Evolutionary conservation across 2,888 invertebrate species (phyloP).

Genomic region (Schizaphis graminum): DNA sequence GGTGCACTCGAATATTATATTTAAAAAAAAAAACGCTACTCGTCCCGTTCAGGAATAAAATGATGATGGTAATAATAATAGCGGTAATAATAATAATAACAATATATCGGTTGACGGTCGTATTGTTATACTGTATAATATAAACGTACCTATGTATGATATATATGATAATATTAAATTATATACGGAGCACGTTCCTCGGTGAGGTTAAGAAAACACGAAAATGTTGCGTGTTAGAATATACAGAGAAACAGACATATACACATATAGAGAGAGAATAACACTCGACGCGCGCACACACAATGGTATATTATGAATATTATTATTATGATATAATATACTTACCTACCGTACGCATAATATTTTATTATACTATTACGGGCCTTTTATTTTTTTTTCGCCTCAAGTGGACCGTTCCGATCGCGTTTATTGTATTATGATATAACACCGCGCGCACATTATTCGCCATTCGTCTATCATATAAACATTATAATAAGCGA

Average conservation of each 20-base stretch:
- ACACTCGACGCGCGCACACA: slow-evolving; percentile 37
- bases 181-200: slow-evolving; percentile 41
- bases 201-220: slow-evolving; percentile 49
- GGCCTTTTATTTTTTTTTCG: slow-evolving; percentile 18
- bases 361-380: neutral
- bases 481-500: neutral
- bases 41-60: slow-evolving; percentile 42
- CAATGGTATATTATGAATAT: slow-evolving; percentile 8
- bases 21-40: neutral
- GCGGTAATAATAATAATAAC: neutral
- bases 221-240: neutral
- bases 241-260: neutral
- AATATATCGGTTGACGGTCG: neutral
- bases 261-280: neutral
- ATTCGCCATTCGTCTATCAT: neutral
- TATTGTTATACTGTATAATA: neutral
- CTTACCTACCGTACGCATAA: neutral
- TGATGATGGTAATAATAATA: neutral
- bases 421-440: neutral
- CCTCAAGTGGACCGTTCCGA: slow-evolving; percentile 48
- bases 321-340: neutral
- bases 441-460: neutral
- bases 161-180: neutral
- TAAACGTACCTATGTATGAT: neutral
- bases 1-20: neutral